phyloP scores from a whole-genome alignment of 2,888 invertebrate genomes.

The Drosophila rubida region DNA sequence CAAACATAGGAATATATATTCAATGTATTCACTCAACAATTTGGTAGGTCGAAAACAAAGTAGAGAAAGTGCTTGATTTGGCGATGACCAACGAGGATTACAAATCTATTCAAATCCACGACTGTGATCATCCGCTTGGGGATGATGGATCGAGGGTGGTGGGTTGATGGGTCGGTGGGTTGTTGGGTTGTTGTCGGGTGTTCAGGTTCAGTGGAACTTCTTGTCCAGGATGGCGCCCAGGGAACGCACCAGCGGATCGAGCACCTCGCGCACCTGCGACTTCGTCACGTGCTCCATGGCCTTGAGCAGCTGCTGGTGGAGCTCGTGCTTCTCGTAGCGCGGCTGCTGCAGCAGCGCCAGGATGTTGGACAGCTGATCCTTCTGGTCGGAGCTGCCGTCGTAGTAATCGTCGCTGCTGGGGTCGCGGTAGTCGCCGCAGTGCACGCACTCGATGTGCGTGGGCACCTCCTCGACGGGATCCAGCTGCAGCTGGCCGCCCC shows the following conservation, averaged over 20 bases:
- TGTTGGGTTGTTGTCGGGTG: too few relatives aligned
- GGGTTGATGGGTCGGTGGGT: neutral
- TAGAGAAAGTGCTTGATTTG: neutral
- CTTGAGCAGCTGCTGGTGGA: constrained; percentile 68
- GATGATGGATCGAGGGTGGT: neutral
- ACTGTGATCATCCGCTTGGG: too few relatives aligned
- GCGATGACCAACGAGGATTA: neutral
- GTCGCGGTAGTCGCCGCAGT: constrained; percentile 38
- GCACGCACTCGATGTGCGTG: constrained; percentile 56
- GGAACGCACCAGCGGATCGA: constrained; percentile 73
- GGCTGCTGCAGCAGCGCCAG: constrained; percentile 36
- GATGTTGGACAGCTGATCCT: constrained; percentile 22
- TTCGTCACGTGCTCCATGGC: constrained; percentile 78
- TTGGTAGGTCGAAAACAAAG: constrained; percentile 30
- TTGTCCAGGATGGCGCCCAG: constrained; percentile 57
- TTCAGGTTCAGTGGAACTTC: neutral
- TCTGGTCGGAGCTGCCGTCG: neutral
- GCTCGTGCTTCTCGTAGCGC: constrained; percentile 19
- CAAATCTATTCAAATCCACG: neutral
- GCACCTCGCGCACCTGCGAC: constrained; percentile 68
- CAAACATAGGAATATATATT: constrained; percentile 1
- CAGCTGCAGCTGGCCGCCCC: neutral
- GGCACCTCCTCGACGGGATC: constrained; percentile 39
- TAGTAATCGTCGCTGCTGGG: constrained; percentile 27
- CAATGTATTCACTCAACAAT: constrained; percentile 32